Base-by-base conservation (phyloP, 1,140 invertebrate genomes). In the Hycleus cichorii region DNA sequence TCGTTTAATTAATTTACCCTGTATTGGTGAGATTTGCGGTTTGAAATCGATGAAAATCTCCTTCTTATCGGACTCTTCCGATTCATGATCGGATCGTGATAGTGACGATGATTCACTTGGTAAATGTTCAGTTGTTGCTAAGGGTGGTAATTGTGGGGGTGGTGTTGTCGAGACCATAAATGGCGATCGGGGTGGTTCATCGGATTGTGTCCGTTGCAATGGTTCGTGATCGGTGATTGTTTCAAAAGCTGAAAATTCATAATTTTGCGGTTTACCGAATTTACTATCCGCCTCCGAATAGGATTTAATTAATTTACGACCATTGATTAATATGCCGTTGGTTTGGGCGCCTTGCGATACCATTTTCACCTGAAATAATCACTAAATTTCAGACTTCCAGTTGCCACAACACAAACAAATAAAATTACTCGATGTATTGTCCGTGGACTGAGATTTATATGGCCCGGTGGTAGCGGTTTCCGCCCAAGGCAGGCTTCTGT, bases 31-130 rank as follows among this genome's bases (percentile, higher is more conserved):
- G 2, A 86, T 78, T 45, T 86, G 83, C 8, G 88, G 88, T 73
- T 92, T 89, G 70, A 91, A 92, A 72, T 91, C 87, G 61, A 92
- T 91, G 46, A 92, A 84, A 55, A 92, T 91, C 75, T 92, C 90
- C 67, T 85, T 81, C 70, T 87, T 85, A 47, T 83, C 81, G 57
- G 78, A 81, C 51, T 81, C 80, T 58, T 80, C 69, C 6, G 67
- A 70, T 52, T 70, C 68, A 47, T 68, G 65, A 39, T 69, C 64
- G 9, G 64, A 66, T 43, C 59, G 63, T n/a, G 68, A 65, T 5
- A 68, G 10, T 6, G 68, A 70, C 18, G 70, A 68, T 2, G 71
- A 67, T 48, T 70, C 69, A 48, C 67, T 71, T 6, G 54, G 60
- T 5, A 25, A 51, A 25, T 60, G 56, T 5, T 54, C 64, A 32